Evolutionary conservation across 2,797 vertebrate genomes (phyloP), one percentile per base, ranked within the genome.

Genomic region (Chelonia mydas): DNA sequence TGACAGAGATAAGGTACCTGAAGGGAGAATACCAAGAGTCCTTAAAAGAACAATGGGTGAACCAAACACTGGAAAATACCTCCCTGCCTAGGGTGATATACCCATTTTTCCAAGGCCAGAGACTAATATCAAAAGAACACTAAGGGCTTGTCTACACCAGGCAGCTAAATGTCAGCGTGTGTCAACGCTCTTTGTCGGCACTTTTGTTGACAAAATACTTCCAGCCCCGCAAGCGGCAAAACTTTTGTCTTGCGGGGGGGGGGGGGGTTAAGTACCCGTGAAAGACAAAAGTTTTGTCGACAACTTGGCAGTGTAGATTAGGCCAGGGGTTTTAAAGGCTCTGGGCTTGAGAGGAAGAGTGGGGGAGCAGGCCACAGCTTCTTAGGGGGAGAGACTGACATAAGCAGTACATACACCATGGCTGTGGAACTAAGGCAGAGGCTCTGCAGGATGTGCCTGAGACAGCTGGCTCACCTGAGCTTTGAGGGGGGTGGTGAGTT

Each of bases 121-220:
- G 47, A 45, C 3, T 8, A 78, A 17, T 79, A 7, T 4, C 8
- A 5, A 2, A 50, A 57, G 54, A 47, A 54, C 1, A 4, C 1
- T 3, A 77, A 85, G 49, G 49, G 11, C 49, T 49, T 49, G 49
- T 49, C 11, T 12, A 49, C 49, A 49, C 49, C 49, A 49, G 3
- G 3, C 49, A 49, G 49, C 11, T 49, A 49, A 49, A 12, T 49
- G 49, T 49, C 49, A 12, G 49, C 11, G 49, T 12, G 11, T 11
- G 10, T 12, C 12, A 49, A 49, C 49, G 3, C 49, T 49, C 11
- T 49, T 49, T 49, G 49, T 49, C 49, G 3, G 11, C 49, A 49
- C 49, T 49, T 49, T 12, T 49, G 49, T 11, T 49, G 3, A 49
- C 49, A 11, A 49, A 47, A 47, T 47, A 47, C 47, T 47, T 47